Conservation (phyloP, 2,888 invertebrate species). For the Plagiodera versicolora region DNA sequence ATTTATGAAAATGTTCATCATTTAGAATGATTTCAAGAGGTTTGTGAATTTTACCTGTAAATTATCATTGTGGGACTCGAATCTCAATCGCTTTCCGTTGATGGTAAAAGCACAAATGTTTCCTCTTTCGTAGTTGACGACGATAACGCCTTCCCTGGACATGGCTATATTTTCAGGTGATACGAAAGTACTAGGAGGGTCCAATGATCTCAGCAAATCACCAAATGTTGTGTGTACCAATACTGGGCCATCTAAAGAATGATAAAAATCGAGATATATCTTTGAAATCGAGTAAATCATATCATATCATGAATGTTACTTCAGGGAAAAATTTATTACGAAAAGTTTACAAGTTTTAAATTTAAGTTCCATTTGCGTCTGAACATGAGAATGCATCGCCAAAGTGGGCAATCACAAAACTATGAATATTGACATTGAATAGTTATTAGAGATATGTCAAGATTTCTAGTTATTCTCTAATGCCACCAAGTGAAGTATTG, state of each 20-base stretch:
- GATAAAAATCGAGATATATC: slow-evolving; percentile 5
- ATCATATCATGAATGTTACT: neutral
- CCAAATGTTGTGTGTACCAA: slow-evolving; percentile 98
- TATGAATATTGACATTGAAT: no score
- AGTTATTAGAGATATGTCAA: no score
- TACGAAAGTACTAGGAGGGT: slow-evolving; percentile 73
- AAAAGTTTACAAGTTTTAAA: no score
- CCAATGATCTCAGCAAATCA: slow-evolving; percentile 89
- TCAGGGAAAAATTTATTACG: neutral
- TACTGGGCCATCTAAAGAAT: slow-evolving; percentile 83
- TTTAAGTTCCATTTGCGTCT: no score
- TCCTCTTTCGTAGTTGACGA: slow-evolving; percentile 90
- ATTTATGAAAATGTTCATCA: no score
- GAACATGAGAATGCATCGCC: no score
- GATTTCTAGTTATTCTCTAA: no score
- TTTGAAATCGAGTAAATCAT: neutral
- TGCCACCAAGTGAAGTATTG: no score
- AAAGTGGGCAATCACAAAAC: no score
- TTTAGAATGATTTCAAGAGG: neutral
- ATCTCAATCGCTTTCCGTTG: slow-evolving; percentile 86
- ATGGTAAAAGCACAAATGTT: slow-evolving; percentile 93
- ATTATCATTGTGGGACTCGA: slow-evolving; percentile 92
- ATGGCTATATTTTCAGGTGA: slow-evolving; percentile 88
- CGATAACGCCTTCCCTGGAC: slow-evolving; percentile 94
- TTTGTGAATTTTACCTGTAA: slow-evolving; percentile 71